phyloP scores from a whole-genome alignment of 2,888 invertebrate genomes.

The Drosophila melanosoma region DNA sequence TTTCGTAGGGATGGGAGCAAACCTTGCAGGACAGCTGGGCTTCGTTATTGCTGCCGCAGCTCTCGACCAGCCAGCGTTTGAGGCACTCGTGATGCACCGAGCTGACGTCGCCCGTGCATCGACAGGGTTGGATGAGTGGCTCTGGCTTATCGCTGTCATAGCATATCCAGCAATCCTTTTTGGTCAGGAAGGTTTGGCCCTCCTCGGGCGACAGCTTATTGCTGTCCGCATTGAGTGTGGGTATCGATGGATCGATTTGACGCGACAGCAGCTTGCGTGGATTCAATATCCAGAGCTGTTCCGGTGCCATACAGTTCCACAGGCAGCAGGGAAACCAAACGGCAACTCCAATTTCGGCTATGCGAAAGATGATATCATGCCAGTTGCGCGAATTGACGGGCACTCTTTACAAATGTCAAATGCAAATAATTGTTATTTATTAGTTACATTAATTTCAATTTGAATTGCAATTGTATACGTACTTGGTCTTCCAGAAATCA shows the following conservation, averaged over 20 bases:
- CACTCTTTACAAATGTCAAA: slow-evolving; percentile 86
- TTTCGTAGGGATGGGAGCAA: slow-evolving; percentile 93
- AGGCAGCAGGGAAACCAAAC: slow-evolving; percentile 98
- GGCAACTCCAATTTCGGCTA: slow-evolving; percentile 96
- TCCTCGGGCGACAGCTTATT: slow-evolving; percentile 84
- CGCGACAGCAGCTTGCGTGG: slow-evolving; percentile 93
- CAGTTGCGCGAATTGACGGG: slow-evolving; percentile 96
- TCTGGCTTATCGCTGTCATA: slow-evolving; percentile 93
- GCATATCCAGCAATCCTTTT: slow-evolving; percentile 96
- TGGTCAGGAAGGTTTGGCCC: slow-evolving; percentile 87
- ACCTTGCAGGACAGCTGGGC: slow-evolving; percentile 92
- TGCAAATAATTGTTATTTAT: not conserved
- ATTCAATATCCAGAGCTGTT: slow-evolving; percentile 96
- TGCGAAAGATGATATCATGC: slow-evolving; percentile 95
- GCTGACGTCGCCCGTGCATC: slow-evolving; percentile 96
- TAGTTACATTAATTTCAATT: not conserved
- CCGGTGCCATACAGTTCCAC: slow-evolving; percentile 98
- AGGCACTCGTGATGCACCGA: slow-evolving; percentile 96
- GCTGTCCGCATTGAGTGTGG: slow-evolving; percentile 83
- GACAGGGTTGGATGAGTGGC: slow-evolving; percentile 94
- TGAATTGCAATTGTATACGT: slow-evolving; percentile 81
- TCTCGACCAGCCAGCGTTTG: slow-evolving; percentile 95
- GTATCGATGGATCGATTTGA: slow-evolving; percentile 87
- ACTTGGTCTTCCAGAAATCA: slow-evolving; percentile 97
- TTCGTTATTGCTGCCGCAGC: slow-evolving; percentile 89